Evolutionary conservation across 2,888 invertebrate species (phyloP), one percentile per base, ranked within the genome.

Genomic region (Uloborus plumipes): DNA sequence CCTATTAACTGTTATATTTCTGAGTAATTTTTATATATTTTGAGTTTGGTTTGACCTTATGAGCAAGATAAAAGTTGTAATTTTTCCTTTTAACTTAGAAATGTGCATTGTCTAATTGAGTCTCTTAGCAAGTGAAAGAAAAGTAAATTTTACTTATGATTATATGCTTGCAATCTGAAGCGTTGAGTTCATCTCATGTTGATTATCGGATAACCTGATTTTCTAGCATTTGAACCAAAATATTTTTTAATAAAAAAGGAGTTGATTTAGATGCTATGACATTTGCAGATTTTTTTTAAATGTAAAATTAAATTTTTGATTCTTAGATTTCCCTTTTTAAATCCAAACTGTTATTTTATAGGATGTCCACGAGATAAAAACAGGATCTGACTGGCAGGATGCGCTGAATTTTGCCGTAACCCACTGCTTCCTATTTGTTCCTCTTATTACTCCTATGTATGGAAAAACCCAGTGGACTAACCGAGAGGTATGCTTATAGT

Each of bases 401-500:
- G 88, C 89, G 0, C 86, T 89, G 49, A 89, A 89, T 85, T 87
- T 87, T 85, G 89, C 89, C 31, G 89, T 89, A 76, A 89, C 88
- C 73, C 87, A 88, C 66, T 89, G 89, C 86, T 87, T 89, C 81
- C 87, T 89, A 15, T 89, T 89, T 85, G 87, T 89, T 58, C 89
- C 89, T 7, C 85, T 89, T 15, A 88, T 89, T 14, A 89, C 89
- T 9, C 87, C 87, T 0, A 87, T 87, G 47, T 89, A 89, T 85
- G 89, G 89, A 26, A 84, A 89, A 77, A 89, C 89, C 39, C 88
- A 88, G 85, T 89, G 89, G 89, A 89, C 89, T 2, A 89, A 89
- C 83, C 86, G 89, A 84, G 89, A 89, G 88, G 89, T 89, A 73
- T 31, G 22, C 13, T 4, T 72, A 26, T 11, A 18, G 7, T 62